Base-by-base conservation (phyloP, 2,797 vertebrate genomes). In the Argyrosomus regius region DNA sequence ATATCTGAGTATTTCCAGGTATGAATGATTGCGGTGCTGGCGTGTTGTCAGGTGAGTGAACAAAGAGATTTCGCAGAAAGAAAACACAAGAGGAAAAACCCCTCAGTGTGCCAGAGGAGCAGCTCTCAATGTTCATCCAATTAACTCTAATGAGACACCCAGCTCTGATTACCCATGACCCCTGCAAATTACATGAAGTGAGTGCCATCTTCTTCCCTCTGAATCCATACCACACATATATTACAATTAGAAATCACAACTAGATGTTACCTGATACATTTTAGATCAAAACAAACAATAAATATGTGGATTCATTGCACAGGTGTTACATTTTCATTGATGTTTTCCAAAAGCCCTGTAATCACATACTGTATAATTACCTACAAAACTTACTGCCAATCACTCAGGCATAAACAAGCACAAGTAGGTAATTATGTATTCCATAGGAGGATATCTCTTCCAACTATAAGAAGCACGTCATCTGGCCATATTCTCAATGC, bases 121-220 rank as follows among this genome's bases (percentile, higher is more conserved):
- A 50, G 69, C 64, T 53, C 78, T 70, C 57, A 63, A 4, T 49
- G 17, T 73, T 82, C 61, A 57, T 39, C 49, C 60, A 80, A 70
- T 77, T 77, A 71, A 57, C 39, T 65, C 59, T 74, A 74, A 77
- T 69, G 66, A 75, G 74, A 46, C 62, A 41, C 73, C 70, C 69
- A 53, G 24, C 70, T 74, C 50, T 58, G 64, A 53, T 75, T 73
- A 77, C 65, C 46, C 66, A 31, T 56, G 71, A 63, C 62, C 41
- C 61, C 56, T 28, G 73, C 46, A 67, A 70, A 74, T 66, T 39
- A 58, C 50, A 66, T 58, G 41, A 66, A 57, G 63, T 12, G 43
- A 62, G 24, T 22, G n/a, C 57, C 43, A 26, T 4, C 22, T 7
- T 50, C 59, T 64, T 14, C 45, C 46, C 45, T 45, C 54, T 45